Percentiles rank a stretch among this genome's conserved stretches.
These are phyloP conservation scores for Theropithecus gelada DNA, from an alignment of 2,113 vertebrate genomes.

Conservation along the genomic window DNA sequence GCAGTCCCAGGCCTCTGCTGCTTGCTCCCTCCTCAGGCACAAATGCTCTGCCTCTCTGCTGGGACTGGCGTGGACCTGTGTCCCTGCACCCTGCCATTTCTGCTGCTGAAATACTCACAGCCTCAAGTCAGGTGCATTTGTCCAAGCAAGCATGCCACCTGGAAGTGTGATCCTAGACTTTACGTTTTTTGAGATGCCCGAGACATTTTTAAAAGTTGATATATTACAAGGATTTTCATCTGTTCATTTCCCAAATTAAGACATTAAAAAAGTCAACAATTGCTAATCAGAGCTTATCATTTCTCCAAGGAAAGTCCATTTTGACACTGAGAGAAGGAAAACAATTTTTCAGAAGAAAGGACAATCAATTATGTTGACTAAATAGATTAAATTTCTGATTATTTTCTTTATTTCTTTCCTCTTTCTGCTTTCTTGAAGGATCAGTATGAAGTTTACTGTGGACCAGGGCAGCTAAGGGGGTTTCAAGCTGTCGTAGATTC, in stretches of 20 bases:
- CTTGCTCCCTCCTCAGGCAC: not conserved
- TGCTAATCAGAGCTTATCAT: not conserved
- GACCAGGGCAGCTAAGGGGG: not conserved
- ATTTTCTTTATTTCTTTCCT: not conserved
- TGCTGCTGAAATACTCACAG: not conserved
- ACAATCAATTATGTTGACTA: not conserved
- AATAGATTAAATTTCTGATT: not conserved
- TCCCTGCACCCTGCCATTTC: not conserved
- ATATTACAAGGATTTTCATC: not conserved
- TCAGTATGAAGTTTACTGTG: not conserved
- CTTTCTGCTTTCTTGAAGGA: not conserved
- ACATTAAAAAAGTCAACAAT: not conserved
- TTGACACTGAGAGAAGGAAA: not conserved
- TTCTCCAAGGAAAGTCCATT: not conserved
- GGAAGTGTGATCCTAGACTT: not conserved
- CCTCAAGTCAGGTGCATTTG: too few species aligned
- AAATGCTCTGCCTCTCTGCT: fast-evolving
- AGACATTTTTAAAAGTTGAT: not conserved
- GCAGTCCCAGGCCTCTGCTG: not conserved
- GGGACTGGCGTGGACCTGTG: too few species aligned
- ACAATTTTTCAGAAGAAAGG: not conserved
- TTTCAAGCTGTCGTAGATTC: not conserved
- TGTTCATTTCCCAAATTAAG: not conserved
- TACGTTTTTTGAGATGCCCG: not conserved
- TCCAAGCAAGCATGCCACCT: fast-evolving